Conservation (phyloP, 2,113 vertebrate genomes). For the Rhea pennata region DNA sequence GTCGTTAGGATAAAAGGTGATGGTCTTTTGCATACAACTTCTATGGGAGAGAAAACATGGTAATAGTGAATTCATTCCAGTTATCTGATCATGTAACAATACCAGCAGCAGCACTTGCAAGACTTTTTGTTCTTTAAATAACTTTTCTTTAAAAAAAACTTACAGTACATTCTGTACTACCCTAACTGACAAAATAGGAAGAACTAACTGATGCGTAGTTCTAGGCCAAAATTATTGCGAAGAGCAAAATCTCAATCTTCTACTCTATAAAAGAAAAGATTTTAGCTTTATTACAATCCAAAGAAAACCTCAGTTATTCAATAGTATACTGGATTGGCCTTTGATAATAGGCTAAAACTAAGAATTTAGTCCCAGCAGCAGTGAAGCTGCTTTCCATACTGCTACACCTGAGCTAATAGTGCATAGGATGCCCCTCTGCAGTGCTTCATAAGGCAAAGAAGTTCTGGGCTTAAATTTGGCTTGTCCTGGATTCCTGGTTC, state of each 20-base stretch:
- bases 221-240: neutral
- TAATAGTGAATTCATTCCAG: neutral
- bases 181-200: neutral
- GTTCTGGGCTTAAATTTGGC: neutral
- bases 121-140: neutral
- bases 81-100: neutral
- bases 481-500: neutral
- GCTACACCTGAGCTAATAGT: neutral
- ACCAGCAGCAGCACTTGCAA: neutral
- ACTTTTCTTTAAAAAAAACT: neutral
- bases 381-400: neutral
- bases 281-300: neutral
- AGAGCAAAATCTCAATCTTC: neutral
- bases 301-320: rapidly evolving
- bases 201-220: neutral
- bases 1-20: neutral
- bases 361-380: neutral
- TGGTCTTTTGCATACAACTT: neutral
- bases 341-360: neutral
- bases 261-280: neutral
- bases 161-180: neutral
- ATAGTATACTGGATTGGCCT: neutral
- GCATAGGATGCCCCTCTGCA: neutral
- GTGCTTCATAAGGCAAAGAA: neutral
- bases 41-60: neutral